These are phyloP conservation scores for Petrocephalus zakoni DNA, from an alignment of 2,113 vertebrate genomes.

Conservation along the genomic window DNA sequence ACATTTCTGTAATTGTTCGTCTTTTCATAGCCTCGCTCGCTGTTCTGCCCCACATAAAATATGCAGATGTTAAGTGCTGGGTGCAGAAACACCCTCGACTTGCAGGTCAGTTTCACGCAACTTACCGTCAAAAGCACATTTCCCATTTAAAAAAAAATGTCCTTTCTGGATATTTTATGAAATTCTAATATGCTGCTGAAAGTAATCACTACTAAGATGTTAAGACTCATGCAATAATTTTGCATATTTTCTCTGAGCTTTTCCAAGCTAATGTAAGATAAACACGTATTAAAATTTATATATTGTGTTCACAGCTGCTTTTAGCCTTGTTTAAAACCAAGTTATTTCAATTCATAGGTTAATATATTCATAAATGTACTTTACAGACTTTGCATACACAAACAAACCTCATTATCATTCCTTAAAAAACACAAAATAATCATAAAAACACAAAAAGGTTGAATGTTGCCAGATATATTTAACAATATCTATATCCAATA, in stretches of 20 bases:
- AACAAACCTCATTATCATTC: not conserved
- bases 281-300: not conserved
- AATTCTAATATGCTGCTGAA: not conserved
- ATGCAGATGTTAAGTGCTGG: not conserved
- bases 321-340: not conserved
- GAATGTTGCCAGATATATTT: not conserved
- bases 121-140: not conserved
- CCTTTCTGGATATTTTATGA: not conserved
- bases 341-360: not conserved
- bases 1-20: not conserved
- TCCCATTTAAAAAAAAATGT: not conserved
- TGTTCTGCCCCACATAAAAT: not conserved
- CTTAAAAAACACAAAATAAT: not conserved
- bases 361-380: not conserved
- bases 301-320: not conserved
- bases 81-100: not conserved
- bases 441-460: not conserved
- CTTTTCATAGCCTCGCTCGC: not conserved
- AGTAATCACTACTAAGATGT: not conserved
- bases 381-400: not conserved
- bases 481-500: not conserved
- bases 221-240: not conserved
- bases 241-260: not conserved
- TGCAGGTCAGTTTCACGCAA: not conserved
- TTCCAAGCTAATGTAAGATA: not conserved